Conservation (phyloP, 2,888 invertebrate species). For the Laspeyria flexula region DNA sequence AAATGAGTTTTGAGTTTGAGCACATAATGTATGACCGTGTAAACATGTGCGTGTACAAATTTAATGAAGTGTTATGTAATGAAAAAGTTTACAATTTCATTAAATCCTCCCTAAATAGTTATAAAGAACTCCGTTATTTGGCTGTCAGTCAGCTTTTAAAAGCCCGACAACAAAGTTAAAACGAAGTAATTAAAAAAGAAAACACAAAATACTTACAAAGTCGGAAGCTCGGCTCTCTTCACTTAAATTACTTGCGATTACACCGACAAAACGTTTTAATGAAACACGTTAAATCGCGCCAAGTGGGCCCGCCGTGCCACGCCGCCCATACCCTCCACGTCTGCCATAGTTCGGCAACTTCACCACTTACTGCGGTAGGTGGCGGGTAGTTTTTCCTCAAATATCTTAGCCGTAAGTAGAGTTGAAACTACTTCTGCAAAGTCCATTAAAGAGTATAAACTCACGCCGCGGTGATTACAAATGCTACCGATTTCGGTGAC, state of each 20-base stretch:
- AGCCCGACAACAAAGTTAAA: slow-evolving; percentile 84
- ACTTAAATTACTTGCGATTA: slow-evolving; percentile 86
- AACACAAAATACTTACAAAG: slow-evolving; percentile 86
- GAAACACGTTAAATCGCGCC: slow-evolving; percentile 85
- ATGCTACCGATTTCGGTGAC: slow-evolving; percentile 78
- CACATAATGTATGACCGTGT: too few relatives aligned
- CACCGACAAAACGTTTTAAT: slow-evolving; percentile 85
- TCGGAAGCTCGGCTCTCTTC: slow-evolving; percentile 85
- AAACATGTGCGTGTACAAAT: slow-evolving; percentile 59
- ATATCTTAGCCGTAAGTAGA: slow-evolving; percentile 84
- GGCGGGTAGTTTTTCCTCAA: slow-evolving; percentile 83
- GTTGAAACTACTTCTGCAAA: slow-evolving; percentile 83
- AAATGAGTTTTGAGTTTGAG: too few relatives aligned
- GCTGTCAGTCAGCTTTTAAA: slow-evolving; percentile 85
- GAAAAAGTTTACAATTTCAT: slow-evolving; percentile 76
- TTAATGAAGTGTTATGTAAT: slow-evolving; percentile 63
- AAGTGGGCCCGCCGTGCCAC: slow-evolving; percentile 66
- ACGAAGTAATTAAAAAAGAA: slow-evolving; percentile 86
- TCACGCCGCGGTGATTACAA: slow-evolving; percentile 80
- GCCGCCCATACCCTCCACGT: slow-evolving; percentile 49
- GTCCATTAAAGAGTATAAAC: slow-evolving; percentile 85
- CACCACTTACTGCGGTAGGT: slow-evolving; percentile 79
- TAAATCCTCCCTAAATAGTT: slow-evolving; percentile 82
- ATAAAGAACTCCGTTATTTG: slow-evolving; percentile 83
- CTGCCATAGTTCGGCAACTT: slow-evolving; percentile 78